Evolutionary conservation across 2,888 invertebrate genomes (phyloP), one percentile per base, ranked within the genome.

Genomic region (Eupelmus urozonus): DNA sequence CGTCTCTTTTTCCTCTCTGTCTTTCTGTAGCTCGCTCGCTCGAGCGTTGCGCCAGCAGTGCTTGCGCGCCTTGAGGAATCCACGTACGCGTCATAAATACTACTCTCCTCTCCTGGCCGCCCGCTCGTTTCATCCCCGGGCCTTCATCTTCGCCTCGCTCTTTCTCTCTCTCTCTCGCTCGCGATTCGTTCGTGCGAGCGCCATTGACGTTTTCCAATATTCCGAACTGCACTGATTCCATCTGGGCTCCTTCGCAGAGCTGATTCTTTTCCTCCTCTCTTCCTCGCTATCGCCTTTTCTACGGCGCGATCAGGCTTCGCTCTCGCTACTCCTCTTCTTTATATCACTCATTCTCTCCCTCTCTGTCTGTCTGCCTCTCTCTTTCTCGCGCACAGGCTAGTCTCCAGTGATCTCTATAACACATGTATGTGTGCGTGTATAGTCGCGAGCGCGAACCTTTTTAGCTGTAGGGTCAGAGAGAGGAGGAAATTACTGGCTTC

Each of bases 31-130:
- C 29, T 27, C 42, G 27, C 18, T 60, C 29, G 60, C 29, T 34
- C 34, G 34, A 5, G 3, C 20, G 20, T 65, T 62, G 57, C 34
- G n/a, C n/a, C n/a, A n/a, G 3, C 34, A 34, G 49, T 70, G 77
- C 45, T 59, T 42, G 79, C 72, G 76, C 81, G 82, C 81, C 85
- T 84, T 84, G 82, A 83, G 82, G 85, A 87, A 87, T 85, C 85
- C 88, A 89, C 88, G 88, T 88, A 87, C 87, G 85, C 84, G 85
- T 88, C 88, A 88, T 89, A 89, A 89, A 89, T 88, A 89, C 27
- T 57, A 72, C 76, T 51, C 73, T n/a, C 70, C 80, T 73, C 79
- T 74, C 80, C 78, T 72, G 71, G 80, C 71, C 78, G 73, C 80
- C 73, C 62, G 69, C 74, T 65, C 72, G 49, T 69, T 40, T 76